Evolutionary conservation across 2,888 invertebrate genomes (phyloP), one percentile per base, ranked within the genome.

Genomic region (Oxystoma pomonae): DNA sequence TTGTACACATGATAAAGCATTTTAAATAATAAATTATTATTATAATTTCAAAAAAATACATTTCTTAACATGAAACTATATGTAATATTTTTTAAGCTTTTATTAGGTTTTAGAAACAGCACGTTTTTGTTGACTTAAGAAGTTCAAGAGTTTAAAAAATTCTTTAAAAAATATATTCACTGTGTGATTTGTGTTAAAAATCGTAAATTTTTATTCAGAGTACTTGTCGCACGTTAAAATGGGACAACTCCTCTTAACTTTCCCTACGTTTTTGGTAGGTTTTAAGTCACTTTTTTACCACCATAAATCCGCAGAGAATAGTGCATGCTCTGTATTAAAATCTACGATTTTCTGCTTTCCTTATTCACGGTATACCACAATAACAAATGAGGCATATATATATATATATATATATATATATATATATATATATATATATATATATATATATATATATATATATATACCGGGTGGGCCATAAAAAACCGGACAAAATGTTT

Each of bases 11-110:
- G n/a, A n/a, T n/a, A n/a, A n/a, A n/a, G n/a, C n/a, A n/a, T n/a
- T n/a, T n/a, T n/a, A n/a, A n/a, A n/a, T n/a, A 72, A 72, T 72
- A 71, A 66, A 59, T 69, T 62, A 65, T 64, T 60, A 61, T 58
- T 60, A 60, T 63, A 67, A 61, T 60, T 65, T 68, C 35, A 7
- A 35, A 7, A 35, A 35, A 35, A 35, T 35, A 35, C 12, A 7
- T 35, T 12, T 35, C 12, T 35, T 7, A 35, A 12, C 3, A 35
- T 35, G 12, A 35, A 35, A 35, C 3, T 35, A 35, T 35, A 35
- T 35, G 12, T 35, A 35, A 35, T 35, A 35, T 35, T 35, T 35
- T 35, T 35, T 35, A 7, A 35, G 35, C 35, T 35, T 35, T 35
- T 35, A 35, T 35, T 35, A 35, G 35, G 35, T 35, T 35, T 35